These are phyloP conservation scores for Palloptera scutellata DNA, from an alignment of 2,888 invertebrate species.

Conservation along the genomic window DNA sequence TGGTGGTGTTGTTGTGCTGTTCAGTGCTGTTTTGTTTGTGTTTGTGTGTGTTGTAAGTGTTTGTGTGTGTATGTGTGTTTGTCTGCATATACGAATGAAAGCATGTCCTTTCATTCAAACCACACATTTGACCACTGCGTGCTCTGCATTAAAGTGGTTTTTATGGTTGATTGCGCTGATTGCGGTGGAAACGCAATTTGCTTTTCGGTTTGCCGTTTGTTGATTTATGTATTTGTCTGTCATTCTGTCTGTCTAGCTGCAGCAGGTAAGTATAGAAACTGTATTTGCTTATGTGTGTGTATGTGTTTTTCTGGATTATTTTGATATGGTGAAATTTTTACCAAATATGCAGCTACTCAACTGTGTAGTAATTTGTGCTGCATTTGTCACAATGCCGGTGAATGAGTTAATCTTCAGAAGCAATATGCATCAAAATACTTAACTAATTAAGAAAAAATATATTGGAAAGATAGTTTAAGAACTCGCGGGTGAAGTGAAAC, in stretches of 20 bases:
- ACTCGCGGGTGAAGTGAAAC: no score
- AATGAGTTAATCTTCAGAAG: no score
- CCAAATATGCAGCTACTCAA: neutral
- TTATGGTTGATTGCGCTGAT: constrained; percentile 45
- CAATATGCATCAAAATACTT: no score
- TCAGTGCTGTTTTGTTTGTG: neutral
- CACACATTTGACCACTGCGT: constrained; percentile 3
- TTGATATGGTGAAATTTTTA: neutral
- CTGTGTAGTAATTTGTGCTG: no score
- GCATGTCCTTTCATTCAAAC: neutral
- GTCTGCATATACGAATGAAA: neutral
- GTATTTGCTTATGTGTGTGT: neutral
- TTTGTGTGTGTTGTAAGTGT: neutral
- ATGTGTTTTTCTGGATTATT: neutral
- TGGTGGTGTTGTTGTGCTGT: constrained; percentile 6
- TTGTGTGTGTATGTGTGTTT: neutral
- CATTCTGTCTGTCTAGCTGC: neutral
- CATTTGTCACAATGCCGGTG: no score
- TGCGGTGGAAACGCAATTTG: constrained; percentile 43
- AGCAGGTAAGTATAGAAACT: neutral
- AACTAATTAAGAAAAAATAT: no score
- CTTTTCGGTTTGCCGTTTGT: constrained; percentile 23
- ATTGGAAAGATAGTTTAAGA: no score
- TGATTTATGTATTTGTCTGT: neutral
- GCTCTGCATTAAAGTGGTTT: constrained; percentile 41